A percentile compares a stretch with the other conserved stretches of the same genome.
phyloP scores from a whole-genome alignment of 2,797 vertebrate genomes.

The Helicolenus hilgendorfi region DNA sequence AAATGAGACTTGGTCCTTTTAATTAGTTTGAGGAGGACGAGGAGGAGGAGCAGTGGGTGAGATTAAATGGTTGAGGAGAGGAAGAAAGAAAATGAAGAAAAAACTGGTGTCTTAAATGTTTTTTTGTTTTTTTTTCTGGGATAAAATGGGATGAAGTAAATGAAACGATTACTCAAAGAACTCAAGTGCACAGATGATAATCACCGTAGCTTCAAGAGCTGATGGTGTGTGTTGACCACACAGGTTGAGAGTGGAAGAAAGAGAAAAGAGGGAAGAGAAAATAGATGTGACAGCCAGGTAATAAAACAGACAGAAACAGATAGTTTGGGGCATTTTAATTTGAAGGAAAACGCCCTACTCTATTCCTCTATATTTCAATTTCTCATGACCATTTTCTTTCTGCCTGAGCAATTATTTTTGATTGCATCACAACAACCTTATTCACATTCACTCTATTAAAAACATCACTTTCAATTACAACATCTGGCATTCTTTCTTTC shows the following conservation, averaged over 20 bases:
- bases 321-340: neutral
- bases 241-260: neutral
- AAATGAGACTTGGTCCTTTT: neutral
- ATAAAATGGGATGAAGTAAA: neutral
- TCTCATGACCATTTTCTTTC: neutral
- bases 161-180: neutral
- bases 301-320: neutral
- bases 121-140: neutral
- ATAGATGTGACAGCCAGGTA: neutral
- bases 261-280: neutral
- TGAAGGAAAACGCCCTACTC: neutral
- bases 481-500: neutral
- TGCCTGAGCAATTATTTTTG: neutral
- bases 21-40: slow-evolving; percentile 10
- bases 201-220: neutral
- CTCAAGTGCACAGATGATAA: neutral
- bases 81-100: neutral
- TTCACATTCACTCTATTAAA: neutral
- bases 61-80: neutral
- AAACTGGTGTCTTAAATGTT: neutral
- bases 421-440: neutral
- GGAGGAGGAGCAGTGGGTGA: neutral
- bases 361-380: neutral
- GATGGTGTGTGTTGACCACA: neutral
- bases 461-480: neutral